Evolutionary conservation across 2,888 invertebrate genomes (phyloP), one percentile per base, ranked within the genome.

Genomic region (Phortica okadai): DNA sequence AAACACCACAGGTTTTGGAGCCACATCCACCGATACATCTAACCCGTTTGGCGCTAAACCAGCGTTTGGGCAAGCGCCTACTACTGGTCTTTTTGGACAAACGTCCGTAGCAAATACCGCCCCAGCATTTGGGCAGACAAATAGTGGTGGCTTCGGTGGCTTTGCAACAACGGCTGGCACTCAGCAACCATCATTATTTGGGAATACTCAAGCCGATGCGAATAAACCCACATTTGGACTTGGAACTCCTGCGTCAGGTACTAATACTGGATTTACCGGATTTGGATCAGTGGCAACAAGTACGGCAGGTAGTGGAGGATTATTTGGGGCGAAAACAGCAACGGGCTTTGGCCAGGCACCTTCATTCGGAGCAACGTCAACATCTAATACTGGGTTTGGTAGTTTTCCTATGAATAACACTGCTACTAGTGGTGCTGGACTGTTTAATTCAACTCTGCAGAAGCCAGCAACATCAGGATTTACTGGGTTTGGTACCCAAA

Each of bases 81-180:
- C 92, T 42, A 88, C 92, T 2, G 91, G 92, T 54, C 93, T 78
- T 92, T 94, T 80, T 92, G 94, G 64, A 90, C 94, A 78, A 87
- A 76, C 82, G 10, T 92, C 93, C 3, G 92, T 93, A 0, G 93
- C 94, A 91, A 93, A 92, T 81, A 91, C 93, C 64, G 93, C 92
- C 1, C 92, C 94, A 2, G 92, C 90, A 0, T 91, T 92, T 77
- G 91, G 91, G 0, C 91, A 91, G 70, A 76, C 89, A 0, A 81
- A 79, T 3, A 82, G 84, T 0, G 75, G 84, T 0, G 93, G 91
- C 11, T 92, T 92, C 77, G 89, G 90, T 1, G 87, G 86, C 0
- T 91, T 91, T 76, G 92, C 94, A 3, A 90, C 87, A 11, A 80
- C 82, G 0, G 82, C 88, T 0, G 86, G 80, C 0, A 76, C 81